Evolutionary conservation across 30 jellyfish, hydroid and myxozoan genomes (phyloP), one percentile per base, ranked within the genome.

Genomic region (Catostylus mosaicus): DNA sequence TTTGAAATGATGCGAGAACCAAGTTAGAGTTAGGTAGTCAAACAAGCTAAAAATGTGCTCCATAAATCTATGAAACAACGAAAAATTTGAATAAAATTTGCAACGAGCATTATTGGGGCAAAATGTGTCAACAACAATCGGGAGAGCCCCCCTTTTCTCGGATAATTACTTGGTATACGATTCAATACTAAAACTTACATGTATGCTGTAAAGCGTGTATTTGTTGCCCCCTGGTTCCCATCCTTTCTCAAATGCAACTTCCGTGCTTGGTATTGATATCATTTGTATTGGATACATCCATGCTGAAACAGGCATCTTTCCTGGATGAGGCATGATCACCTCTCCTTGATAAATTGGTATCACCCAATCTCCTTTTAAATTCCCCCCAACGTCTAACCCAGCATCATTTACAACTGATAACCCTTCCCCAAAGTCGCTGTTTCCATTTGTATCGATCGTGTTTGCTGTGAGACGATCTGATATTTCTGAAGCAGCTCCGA

Each of bases 151-250:
- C n/a, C n/a, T n/a, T n/a, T n/a, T n/a, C n/a, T n/a, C n/a, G n/a
- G n/a, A n/a, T n/a, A n/a, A n/a, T n/a, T n/a, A n/a, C n/a, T n/a
- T n/a, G n/a, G n/a, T n/a, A n/a, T n/a, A 3, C 6, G n/a, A 43
- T 30, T 27, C 48, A 34, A 3, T 7, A 20, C 35, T 2, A 24
- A 0, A 0, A 78, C 98, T 92, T 69, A 92, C 98, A 77, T 92
- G 97, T 27, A 92, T 87, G 65, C 82, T 76, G 82, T 92, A 92
- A 12, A 92, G 93, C 8, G 98, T 92, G 65, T 92, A 92, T 67
- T 92, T 92, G 38, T 92, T 92, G 50, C 95, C 94, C 16, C 98
- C 98, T n/a, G 98, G 98, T 47, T 92, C 98, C 98, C 98, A 92
- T n/a, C 97, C 96, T 75, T 87, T 92, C 66, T 92, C 98, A 81